These are phyloP conservation scores for Heliconius hortense DNA, from an alignment of 2,888 invertebrate species.

Conservation along the genomic window DNA sequence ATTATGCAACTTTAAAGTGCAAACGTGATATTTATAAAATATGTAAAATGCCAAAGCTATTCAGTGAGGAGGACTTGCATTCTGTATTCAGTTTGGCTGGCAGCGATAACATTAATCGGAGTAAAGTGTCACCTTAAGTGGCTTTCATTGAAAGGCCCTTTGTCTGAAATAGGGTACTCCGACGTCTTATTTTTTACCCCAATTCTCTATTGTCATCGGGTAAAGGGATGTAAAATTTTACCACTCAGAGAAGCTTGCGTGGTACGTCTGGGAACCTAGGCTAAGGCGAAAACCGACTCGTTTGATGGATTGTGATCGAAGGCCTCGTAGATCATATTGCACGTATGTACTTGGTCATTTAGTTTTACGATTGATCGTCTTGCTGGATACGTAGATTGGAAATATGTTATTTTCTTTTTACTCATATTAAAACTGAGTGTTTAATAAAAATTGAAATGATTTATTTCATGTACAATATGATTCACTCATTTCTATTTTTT, in stretches of 20 bases:
- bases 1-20: background rate
- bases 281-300: constrained; percentile 53
- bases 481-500: too few species aligned
- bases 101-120: constrained; percentile 80
- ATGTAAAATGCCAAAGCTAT: constrained; percentile 33
- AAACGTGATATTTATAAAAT: constrained; percentile 33
- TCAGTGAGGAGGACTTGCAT: constrained; percentile 55
- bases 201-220: constrained; percentile 66
- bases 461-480: background rate
- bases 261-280: constrained; percentile 60
- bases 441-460: background rate
- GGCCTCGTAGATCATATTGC: constrained; percentile 72
- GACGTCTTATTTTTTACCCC: constrained; percentile 73
- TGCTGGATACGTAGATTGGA: constrained; percentile 42
- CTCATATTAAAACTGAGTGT: background rate
- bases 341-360: constrained; percentile 66
- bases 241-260: constrained; percentile 63
- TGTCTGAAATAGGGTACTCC: constrained; percentile 72
- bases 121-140: constrained; percentile 80
- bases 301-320: constrained; percentile 78
- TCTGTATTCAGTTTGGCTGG: constrained; percentile 79
- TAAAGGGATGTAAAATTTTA: constrained; percentile 65
- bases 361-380: constrained; percentile 58
- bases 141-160: constrained; percentile 77
- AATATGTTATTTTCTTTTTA: constrained; percentile 30